These are phyloP conservation scores for Ophion obscuratus DNA, from an alignment of 2,888 invertebrate species.

Conservation along the genomic window DNA sequence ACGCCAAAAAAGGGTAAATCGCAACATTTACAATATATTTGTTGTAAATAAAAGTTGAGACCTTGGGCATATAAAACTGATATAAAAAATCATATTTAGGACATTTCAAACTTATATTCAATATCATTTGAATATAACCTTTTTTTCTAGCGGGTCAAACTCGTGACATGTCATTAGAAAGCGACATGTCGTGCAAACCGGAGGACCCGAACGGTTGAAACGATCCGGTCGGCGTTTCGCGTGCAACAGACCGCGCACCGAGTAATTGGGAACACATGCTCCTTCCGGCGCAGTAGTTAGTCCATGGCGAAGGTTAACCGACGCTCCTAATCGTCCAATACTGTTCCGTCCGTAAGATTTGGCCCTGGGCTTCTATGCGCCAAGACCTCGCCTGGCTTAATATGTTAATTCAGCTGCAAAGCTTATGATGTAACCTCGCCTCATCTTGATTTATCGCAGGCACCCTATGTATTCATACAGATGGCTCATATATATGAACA, in stretches of 20 bases:
- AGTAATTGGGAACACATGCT: conserved; percentile 67
- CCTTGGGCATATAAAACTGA: no score
- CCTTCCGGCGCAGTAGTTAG: conserved; percentile 60
- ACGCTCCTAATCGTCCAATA: conserved; percentile 59
- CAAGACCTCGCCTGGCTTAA: conserved; percentile 28
- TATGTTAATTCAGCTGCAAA: conserved; percentile 51
- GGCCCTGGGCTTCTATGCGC: conserved; percentile 20
- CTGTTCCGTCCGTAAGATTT: conserved; percentile 40
- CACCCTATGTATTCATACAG: background rate
- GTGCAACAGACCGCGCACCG: conserved; percentile 45
- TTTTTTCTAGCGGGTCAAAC: conserved; percentile 30
- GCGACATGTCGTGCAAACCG: conserved; percentile 8
- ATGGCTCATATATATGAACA: background rate
- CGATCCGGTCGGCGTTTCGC: conserved; percentile 10
- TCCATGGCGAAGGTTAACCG: conserved; percentile 64
- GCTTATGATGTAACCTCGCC: conserved; percentile 39
- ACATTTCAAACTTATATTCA: no score
- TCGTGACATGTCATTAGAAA: conserved; percentile 19
- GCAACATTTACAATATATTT: no score
- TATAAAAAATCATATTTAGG: no score
- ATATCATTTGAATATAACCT: no score
- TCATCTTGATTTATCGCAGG: background rate
- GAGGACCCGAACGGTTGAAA: conserved; percentile 11
- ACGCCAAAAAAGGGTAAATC: no score
- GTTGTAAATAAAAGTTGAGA: no score